Percentiles rank a stretch among this genome's conserved stretches.
These are phyloP conservation scores for Campodea augens DNA, from an alignment of 1,140 invertebrate genomes.

Conservation along the genomic window DNA sequence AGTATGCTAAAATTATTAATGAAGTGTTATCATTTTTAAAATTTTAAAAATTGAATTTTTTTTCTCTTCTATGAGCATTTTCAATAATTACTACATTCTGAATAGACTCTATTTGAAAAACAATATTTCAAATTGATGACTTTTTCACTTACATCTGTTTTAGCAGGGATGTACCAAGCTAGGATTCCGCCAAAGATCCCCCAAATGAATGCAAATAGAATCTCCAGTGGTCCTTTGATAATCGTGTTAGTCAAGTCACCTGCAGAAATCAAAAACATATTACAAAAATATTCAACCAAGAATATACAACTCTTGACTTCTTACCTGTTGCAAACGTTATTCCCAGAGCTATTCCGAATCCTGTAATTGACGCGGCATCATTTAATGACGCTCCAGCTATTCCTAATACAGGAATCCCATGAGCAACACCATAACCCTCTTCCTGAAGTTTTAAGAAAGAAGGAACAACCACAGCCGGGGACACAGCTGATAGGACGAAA, in stretches of 20 bases:
- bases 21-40: no score
- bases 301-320: conserved; percentile 14
- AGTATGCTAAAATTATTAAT: no score
- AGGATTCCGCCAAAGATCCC: conserved; percentile 15
- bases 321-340: conserved; percentile 23
- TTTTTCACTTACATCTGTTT: conserved; percentile 1
- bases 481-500: conserved; percentile 37
- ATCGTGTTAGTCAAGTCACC: conserved; percentile 7
- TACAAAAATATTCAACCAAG: background rate
- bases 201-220: conserved; percentile 13
- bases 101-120: no score
- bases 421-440: conserved; percentile 30
- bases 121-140: no score
- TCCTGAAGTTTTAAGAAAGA: conserved; percentile 31
- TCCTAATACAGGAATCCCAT: conserved; percentile 39
- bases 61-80: no score
- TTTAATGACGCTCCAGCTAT: conserved; percentile 54
- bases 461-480: conserved; percentile 42
- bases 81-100: no score
- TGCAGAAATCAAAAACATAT: background rate
- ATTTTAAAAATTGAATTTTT: no score
- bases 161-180: background rate
- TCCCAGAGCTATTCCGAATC: conserved; percentile 30
- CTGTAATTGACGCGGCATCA: conserved; percentile 41
- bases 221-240: conserved; percentile 21